Evolutionary conservation across 64 coral and sea anemone species (phyloP).

Genomic region (Actinia tenebrosa): DNA sequence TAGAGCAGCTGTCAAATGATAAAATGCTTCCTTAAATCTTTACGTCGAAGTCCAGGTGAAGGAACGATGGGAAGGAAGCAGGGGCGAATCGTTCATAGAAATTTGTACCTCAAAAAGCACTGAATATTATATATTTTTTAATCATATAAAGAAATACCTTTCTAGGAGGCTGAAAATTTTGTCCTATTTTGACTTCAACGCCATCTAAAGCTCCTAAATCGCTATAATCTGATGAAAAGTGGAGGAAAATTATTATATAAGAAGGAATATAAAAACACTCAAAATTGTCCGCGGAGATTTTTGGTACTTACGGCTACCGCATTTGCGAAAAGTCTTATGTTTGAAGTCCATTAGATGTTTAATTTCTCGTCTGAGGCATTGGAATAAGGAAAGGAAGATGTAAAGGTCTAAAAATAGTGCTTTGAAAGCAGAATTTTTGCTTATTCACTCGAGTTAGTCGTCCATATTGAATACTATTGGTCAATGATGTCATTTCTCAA

Average conservation of each 20-base stretch:
- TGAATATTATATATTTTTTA: neutral
- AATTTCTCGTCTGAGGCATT: neutral
- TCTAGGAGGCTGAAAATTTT: conserved; percentile 65
- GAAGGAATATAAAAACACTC: neutral
- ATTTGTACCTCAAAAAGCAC: neutral
- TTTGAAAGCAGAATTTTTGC: conserved; percentile 17
- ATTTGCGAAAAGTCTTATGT: conserved; percentile 66
- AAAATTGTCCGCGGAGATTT: neutral
- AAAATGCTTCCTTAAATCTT: neutral
- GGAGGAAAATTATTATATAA: neutral
- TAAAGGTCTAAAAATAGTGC: conserved; percentile 20
- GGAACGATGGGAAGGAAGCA: neutral
- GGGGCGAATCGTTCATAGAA: neutral
- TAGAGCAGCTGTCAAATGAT: neutral
- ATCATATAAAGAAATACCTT: conserved; percentile 40
- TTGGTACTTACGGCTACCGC: conserved; percentile 50
- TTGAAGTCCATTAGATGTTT: conserved; percentile 36
- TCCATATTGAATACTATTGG: conserved; percentile 14
- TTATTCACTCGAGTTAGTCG: conserved; percentile 13
- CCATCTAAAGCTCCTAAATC: conserved; percentile 77
- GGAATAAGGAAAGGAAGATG: neutral
- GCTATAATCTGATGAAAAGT: conserved; percentile 65
- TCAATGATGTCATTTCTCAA: conserved; percentile 1
- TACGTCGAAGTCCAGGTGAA: neutral
- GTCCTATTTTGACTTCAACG: conserved; percentile 83